These are phyloP conservation scores for Aviceda subcristata DNA, from an alignment of 2,113 vertebrate species.

Conservation along the genomic window DNA sequence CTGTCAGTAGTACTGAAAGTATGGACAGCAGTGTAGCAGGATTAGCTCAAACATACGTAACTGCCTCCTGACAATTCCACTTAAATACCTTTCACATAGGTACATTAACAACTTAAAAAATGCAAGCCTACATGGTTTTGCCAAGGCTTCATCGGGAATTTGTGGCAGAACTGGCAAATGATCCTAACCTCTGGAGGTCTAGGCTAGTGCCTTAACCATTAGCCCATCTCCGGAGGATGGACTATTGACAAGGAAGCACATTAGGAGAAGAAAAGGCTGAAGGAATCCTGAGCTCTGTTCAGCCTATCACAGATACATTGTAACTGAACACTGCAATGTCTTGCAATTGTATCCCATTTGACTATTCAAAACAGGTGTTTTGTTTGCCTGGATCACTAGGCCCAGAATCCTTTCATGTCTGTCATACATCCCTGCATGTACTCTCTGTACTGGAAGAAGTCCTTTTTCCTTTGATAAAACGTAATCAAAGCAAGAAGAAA, in stretches of 20 bases:
- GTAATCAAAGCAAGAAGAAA: background rate
- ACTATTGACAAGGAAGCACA: background rate
- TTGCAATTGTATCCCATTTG: background rate
- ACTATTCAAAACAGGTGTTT: background rate
- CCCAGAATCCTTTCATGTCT: background rate
- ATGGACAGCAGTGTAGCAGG: background rate
- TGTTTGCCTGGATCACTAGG: background rate
- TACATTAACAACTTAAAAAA: background rate
- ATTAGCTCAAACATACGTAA: background rate
- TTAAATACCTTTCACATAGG: background rate
- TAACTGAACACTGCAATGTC: background rate
- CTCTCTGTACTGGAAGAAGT: background rate
- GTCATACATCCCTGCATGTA: rapidly evolving
- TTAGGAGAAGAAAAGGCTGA: background rate
- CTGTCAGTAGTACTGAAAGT: background rate
- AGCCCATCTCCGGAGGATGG: background rate
- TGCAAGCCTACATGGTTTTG: background rate
- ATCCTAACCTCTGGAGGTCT: background rate
- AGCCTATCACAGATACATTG: background rate
- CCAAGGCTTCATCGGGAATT: background rate
- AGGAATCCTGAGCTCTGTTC: background rate
- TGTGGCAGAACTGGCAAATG: background rate
- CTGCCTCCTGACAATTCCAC: background rate
- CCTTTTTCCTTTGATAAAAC: background rate
- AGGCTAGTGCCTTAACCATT: background rate